Percentiles rank a stretch among this genome's conserved stretches.
Conservation (phyloP, 2,888 invertebrate genomes). For the Noctua janthina region DNA sequence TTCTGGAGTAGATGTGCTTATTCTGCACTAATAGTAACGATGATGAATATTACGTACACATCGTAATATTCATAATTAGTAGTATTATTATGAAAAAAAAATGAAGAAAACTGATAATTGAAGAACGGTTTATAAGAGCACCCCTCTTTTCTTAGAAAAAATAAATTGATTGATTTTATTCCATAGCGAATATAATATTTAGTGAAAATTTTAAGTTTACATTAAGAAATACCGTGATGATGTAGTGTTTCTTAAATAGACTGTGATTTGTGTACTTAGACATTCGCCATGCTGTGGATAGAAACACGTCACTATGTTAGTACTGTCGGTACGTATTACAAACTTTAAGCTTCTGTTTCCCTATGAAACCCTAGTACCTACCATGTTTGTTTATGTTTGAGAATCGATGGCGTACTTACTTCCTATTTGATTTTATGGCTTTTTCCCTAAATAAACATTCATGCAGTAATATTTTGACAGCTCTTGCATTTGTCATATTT, state of each 20-base stretch:
- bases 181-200: not conserved
- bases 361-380: constrained; percentile 35
- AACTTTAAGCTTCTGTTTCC: constrained; percentile 40
- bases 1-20: not conserved
- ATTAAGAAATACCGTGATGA: not conserved
- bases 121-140: not conserved
- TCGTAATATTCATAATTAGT: not conserved
- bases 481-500: not conserved
- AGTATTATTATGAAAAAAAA: not conserved
- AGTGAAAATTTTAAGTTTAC: not conserved
- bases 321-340: constrained; percentile 45
- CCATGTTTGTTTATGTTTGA: constrained; percentile 26
- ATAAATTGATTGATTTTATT: not conserved
- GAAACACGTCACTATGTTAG: constrained; percentile 41
- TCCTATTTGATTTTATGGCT: constrained; percentile 6
- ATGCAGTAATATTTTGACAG: not conserved
- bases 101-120: not conserved
- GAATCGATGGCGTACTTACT: constrained; percentile 29
- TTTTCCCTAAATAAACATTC: constrained; percentile 17
- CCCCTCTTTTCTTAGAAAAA: not conserved
- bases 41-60: not conserved
- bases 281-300: constrained; percentile 44
- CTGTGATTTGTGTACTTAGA: constrained; percentile 18
- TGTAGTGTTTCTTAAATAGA: not conserved
- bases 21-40: not conserved